These are phyloP conservation scores for Callipepla squamata DNA, from an alignment of 2,113 vertebrate species.

Conservation along the genomic window DNA sequence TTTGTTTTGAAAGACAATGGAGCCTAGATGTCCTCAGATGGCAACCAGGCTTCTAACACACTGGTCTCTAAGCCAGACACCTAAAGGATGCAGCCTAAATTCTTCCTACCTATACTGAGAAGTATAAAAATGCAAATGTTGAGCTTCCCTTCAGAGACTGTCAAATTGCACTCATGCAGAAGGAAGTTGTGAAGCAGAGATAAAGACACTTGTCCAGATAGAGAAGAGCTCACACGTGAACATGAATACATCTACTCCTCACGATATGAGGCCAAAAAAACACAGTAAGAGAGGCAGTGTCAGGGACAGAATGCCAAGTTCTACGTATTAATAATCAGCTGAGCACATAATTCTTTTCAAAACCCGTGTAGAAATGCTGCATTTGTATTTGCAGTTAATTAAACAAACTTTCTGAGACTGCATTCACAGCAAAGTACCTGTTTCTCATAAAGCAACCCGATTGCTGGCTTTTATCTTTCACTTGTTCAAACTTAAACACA, in stretches of 20 bases:
- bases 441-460: neutral
- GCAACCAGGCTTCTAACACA: neutral
- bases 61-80: neutral
- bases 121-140: neutral
- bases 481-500: neutral
- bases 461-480: neutral
- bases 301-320: neutral
- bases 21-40: fast-evolving
- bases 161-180: neutral
- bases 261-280: neutral
- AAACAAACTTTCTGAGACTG: neutral
- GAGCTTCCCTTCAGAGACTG: neutral
- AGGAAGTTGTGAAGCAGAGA: neutral
- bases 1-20: neutral
- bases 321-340: neutral
- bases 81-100: neutral
- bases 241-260: neutral
- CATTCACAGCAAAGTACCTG: neutral
- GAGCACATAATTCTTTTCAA: neutral
- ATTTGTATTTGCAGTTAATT: neutral
- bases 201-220: neutral
- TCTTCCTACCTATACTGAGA: neutral
- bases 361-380: neutral
- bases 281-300: neutral
- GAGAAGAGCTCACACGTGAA: neutral